Percentiles rank a stretch among this genome's conserved stretches.
Conservation (phyloP, 2,113 vertebrate genomes). For the Raja brachyura region DNA sequence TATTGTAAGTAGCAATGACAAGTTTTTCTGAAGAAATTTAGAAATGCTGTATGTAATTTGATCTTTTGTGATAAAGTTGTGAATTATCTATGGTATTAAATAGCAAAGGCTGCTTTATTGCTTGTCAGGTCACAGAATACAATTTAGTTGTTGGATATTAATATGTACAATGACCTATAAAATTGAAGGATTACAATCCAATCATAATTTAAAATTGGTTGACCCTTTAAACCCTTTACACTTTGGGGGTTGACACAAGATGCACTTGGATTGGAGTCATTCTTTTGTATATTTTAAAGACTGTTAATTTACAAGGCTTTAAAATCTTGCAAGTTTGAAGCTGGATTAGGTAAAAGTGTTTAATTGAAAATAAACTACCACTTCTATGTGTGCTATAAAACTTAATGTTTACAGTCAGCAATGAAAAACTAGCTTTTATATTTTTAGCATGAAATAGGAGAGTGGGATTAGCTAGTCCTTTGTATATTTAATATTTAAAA, state of each 20-base stretch:
- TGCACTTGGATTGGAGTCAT: background rate
- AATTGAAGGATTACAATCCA: background rate
- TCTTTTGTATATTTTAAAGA: conserved; percentile 22
- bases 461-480: conserved; percentile 5
- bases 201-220: conserved; percentile 25
- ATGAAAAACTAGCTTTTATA: conserved; percentile 30
- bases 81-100: conserved; percentile 9
- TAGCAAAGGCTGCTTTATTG: conserved; percentile 32
- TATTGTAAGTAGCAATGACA: background rate
- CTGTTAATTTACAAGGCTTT: conserved; percentile 34
- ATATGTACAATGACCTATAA: background rate
- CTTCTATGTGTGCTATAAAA: background rate
- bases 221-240: conserved; percentile 21
- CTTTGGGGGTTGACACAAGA: background rate
- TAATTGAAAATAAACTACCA: background rate
- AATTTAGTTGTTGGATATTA: background rate
- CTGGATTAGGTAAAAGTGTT: conserved; percentile 14
- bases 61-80: conserved; percentile 13
- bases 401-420: conserved; percentile 10
- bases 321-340: conserved; percentile 20
- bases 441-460: conserved; percentile 14
- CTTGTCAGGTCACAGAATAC: background rate
- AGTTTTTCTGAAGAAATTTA: background rate
- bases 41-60: background rate
- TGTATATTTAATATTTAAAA: conserved; percentile 39